Evolutionary conservation across 2,888 invertebrate species (phyloP).

Genomic region (Hipparchia sbordonii): DNA sequence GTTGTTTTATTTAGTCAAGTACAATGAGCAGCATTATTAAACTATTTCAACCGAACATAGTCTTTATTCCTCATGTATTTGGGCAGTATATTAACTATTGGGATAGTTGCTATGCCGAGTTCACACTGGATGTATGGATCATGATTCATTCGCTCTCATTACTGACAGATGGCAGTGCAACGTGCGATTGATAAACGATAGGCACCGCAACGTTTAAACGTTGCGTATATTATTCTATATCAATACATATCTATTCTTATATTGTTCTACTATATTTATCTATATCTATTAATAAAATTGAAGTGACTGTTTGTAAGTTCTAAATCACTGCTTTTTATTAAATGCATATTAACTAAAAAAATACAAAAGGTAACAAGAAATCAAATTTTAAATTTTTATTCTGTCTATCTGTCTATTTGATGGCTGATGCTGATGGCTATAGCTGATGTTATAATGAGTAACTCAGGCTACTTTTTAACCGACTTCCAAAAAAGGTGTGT

Average conservation of each 20-base stretch:
- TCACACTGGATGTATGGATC: conserved; percentile 28
- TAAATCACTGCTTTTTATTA: no score
- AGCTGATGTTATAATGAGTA: no score
- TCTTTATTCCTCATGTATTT: background rate
- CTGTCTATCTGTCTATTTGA: no score
- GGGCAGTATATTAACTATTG: background rate
- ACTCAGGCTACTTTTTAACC: no score
- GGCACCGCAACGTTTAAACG: conserved; percentile 57
- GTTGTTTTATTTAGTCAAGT: background rate
- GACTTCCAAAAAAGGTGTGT: no score
- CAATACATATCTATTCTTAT: background rate
- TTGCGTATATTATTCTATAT: conserved; percentile 49
- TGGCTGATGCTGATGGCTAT: no score
- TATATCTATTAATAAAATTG: no score
- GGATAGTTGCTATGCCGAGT: background rate
- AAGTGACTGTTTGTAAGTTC: no score
- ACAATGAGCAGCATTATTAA: background rate
- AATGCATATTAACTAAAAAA: no score
- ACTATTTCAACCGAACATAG: background rate
- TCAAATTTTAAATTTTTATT: no score
- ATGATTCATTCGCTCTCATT: conserved; percentile 75
- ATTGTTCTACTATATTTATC: background rate
- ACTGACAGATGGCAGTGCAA: conserved; percentile 75
- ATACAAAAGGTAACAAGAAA: no score
- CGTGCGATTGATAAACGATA: conserved; percentile 73